phyloP scores from a whole-genome alignment of 1,140 invertebrate genomes.

The Trichomalopsis sarcophagae region DNA sequence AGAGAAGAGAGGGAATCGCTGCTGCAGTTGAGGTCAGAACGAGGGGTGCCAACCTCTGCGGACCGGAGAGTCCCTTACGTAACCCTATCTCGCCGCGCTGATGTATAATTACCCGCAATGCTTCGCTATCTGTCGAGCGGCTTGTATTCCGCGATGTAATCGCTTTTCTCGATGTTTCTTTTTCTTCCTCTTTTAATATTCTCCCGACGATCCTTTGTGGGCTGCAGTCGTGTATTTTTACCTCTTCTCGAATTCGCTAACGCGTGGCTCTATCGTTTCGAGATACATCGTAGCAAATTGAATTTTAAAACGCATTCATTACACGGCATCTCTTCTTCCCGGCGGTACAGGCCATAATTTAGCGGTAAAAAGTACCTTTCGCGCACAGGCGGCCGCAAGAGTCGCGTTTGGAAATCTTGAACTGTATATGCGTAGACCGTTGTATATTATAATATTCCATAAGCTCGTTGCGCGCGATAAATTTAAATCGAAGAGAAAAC shows the following conservation, averaged over 20 bases:
- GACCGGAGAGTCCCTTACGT: slow-evolving; percentile 56
- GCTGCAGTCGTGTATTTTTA: not conserved
- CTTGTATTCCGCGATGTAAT: not conserved
- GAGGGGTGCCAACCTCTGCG: slow-evolving; percentile 60
- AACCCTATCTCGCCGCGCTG: slow-evolving; percentile 58
- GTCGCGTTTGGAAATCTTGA: not conserved
- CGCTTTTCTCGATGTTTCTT: not conserved
- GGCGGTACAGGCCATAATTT: not conserved
- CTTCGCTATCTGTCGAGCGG: not conserved
- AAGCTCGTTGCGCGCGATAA: not conserved
- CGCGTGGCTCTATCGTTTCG: not conserved
- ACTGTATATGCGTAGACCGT: not conserved
- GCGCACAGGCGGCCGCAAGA: too few relatives aligned
- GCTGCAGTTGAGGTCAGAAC: slow-evolving; percentile 54
- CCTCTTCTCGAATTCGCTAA: not conserved
- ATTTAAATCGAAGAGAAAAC: not conserved
- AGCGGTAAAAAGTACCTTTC: not conserved
- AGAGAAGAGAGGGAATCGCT: not conserved
- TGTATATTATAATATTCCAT: slow-evolving; percentile 5
- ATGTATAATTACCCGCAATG: slow-evolving; percentile 60
- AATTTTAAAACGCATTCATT: not conserved
- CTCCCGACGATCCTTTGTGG: not conserved
- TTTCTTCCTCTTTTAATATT: not conserved
- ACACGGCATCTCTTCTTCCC: not conserved
- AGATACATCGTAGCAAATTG: not conserved